A percentile compares a stretch with the other conserved stretches of the same genome.
These are phyloP conservation scores for Belgica antarctica DNA, from an alignment of 2,888 invertebrate genomes.

Conservation along the genomic window DNA sequence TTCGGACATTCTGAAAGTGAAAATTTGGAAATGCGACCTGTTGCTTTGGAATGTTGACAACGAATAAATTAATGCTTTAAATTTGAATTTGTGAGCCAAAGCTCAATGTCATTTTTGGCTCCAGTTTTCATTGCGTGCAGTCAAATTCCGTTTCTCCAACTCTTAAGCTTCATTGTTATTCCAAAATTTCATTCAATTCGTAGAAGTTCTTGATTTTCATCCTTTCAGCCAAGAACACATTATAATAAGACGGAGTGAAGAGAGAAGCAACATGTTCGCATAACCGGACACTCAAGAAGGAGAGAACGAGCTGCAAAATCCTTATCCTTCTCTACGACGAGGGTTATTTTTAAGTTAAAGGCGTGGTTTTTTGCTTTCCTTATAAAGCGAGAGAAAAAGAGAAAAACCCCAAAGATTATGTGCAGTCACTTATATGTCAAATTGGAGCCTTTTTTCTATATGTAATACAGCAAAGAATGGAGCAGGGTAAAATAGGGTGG, in stretches of 20 bases:
- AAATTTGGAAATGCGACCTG: too few species aligned
- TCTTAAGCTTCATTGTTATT: too few species aligned
- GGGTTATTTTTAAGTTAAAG: slow-evolving; percentile 40
- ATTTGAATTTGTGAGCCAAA: too few species aligned
- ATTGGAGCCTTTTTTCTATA: slow-evolving; percentile 11
- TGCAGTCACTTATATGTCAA: slow-evolving; percentile 29
- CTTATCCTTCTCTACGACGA: slow-evolving; percentile 14
- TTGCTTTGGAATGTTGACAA: too few species aligned
- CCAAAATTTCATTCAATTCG: too few species aligned
- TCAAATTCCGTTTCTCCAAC: too few species aligned
- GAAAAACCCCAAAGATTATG: slow-evolving; percentile 39
- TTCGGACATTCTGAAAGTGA: too few species aligned
- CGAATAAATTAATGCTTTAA: too few species aligned
- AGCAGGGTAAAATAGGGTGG: background rate
- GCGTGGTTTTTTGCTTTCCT: slow-evolving; percentile 37
- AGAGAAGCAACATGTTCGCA: slow-evolving; percentile 6
- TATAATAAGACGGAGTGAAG: slow-evolving; percentile 23
- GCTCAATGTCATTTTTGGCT: too few species aligned
- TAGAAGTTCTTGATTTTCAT: too few species aligned
- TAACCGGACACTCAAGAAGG: background rate
- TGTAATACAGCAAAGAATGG: background rate
- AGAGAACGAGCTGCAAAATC: slow-evolving; percentile 11
- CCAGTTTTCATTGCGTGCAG: too few species aligned
- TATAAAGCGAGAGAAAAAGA: slow-evolving; percentile 28
- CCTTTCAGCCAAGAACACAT: too few species aligned